Base-by-base conservation (phyloP, 2,113 vertebrate genomes). In the Malurus elegans region DNA sequence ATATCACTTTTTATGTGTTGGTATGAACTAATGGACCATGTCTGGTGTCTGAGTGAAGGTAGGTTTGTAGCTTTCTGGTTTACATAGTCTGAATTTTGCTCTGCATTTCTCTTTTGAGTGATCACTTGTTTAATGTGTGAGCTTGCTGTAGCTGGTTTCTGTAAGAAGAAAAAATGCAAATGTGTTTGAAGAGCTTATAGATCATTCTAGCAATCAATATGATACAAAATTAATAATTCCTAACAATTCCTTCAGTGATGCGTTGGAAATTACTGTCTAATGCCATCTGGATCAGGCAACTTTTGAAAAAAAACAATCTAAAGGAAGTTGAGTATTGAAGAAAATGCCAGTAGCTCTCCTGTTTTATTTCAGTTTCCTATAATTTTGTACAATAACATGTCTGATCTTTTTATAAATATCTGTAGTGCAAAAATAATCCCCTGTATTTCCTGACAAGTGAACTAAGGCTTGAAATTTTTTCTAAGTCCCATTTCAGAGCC, bases 401-500 rank as follows among this genome's bases (percentile, higher is more conserved):
- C 81, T 44, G 45, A 93, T 79, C 53, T 69, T 94, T 83, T 54
- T 32, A 54, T 66, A 71, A 50, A 53, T 87, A 34, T 38, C 44
- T 87, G 73, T 29, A 60, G n/a, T 79, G 38, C 11, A 40, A 54
- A 75, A 69, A 36, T 38, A 42, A 53, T 45, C 18, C 18, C 11
- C 11, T 83, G 14, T 50, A 54, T 85, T 92, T 93, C 67, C 62
- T 88, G 26, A n/a, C 65, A 36, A 66, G 45, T 86, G 67, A 50
- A 84, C n/a, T 79, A 96, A 92, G 34, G 18, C 62, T 88, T 76
- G 70, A 82, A 28, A 1, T 91, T 65, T 79, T 66, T 92, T 75
- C 60, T 78, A 75, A 79, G 74, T 93, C 72, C 58, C 28, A 19
- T 90, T 96, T 94, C 91, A 94, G 78, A 90, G 44, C 73, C 88